Evolutionary conservation across 2,113 vertebrate species (phyloP), one percentile per base, ranked within the genome.

Genomic region (Cavia porcellus): DNA sequence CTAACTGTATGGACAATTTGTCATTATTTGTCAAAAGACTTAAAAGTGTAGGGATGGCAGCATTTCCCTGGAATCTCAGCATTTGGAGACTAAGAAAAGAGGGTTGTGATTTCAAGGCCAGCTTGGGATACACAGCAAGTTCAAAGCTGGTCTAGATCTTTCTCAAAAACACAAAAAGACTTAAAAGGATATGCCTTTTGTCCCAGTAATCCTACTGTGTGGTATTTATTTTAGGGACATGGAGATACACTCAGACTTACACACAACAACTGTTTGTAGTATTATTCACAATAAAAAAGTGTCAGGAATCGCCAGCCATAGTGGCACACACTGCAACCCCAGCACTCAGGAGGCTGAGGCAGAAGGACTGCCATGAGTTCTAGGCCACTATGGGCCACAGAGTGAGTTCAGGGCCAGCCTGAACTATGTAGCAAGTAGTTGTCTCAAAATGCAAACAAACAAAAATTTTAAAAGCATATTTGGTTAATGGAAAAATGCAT

Each of bases 401-500:
- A 45, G 42, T 30, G 13, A 47, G 74, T 77, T 45, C 74, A 47
- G 42, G 45, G 74, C 74, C 25, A 77, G 74, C 24, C 74, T 77
- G 42, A 77, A 30, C 25, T 47, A 77, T 12, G 28, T 30, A 77
- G 25, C 42, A 45, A 47, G 45, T 47, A 24, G 12, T 15, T 17
- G 25, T 77, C 24, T 47, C 25, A 47, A 77, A 77, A 30, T 28
- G 28, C 11, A 89, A 90, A 47, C 11, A 89, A 90, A 28, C 11
- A 84, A 62, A 82, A 82, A 45, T 68, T 79, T 92, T 68, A 30
- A 74, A 92, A 93, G 61, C 80, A 62, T 62, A 66, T 70, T 83
- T 96, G 84, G 42, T 62, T 89, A 94, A 74, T 95, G 22, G 81
- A 91, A 95, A 95, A 81, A 62, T 32, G 42, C 22, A 96, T 20